Evolutionary conservation across 2,888 invertebrate genomes (phyloP).

Genomic region (Dusona sp.): DNA sequence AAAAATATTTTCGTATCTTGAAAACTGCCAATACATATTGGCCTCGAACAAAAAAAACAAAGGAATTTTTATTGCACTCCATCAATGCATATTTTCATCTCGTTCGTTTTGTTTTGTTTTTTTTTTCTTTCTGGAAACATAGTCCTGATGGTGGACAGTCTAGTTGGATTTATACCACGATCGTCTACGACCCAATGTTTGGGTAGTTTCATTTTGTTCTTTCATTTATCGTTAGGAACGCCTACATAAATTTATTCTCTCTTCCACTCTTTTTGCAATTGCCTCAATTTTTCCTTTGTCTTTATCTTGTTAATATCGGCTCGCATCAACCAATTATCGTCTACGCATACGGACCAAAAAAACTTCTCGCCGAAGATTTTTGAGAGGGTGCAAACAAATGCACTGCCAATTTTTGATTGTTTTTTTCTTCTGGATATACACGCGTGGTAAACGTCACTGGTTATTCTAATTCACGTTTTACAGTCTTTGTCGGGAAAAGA

Average conservation of each 20-base stretch:
- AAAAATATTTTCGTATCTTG: background rate
- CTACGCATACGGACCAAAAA: constrained; percentile 32
- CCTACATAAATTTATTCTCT: constrained; percentile 34
- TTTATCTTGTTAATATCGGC: constrained; percentile 17
- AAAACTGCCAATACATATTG: background rate
- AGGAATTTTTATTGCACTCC: background rate
- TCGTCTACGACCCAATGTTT: constrained; percentile 63
- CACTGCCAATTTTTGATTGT: constrained; percentile 60
- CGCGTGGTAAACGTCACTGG: constrained; percentile 23
- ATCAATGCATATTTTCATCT: background rate
- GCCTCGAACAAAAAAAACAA: background rate
- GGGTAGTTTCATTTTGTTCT: constrained; percentile 54
- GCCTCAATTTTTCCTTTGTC: constrained; percentile 17
- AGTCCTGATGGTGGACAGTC: constrained; percentile 49
- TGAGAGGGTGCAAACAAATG: constrained; percentile 44
- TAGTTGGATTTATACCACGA: constrained; percentile 39
- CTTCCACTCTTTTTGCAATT: constrained; percentile 8
- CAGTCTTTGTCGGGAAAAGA: constrained; percentile 6
- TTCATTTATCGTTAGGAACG: constrained; percentile 47
- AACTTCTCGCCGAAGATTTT: constrained; percentile 11
- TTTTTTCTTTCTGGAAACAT: constrained; percentile 32
- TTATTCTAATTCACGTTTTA: constrained; percentile 21
- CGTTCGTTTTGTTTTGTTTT: background rate
- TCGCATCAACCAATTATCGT: constrained; percentile 35
- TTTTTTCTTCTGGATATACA: constrained; percentile 30